These are phyloP conservation scores for Drosophila sordidula DNA, from an alignment of 2,888 invertebrate genomes.

Conservation along the genomic window DNA sequence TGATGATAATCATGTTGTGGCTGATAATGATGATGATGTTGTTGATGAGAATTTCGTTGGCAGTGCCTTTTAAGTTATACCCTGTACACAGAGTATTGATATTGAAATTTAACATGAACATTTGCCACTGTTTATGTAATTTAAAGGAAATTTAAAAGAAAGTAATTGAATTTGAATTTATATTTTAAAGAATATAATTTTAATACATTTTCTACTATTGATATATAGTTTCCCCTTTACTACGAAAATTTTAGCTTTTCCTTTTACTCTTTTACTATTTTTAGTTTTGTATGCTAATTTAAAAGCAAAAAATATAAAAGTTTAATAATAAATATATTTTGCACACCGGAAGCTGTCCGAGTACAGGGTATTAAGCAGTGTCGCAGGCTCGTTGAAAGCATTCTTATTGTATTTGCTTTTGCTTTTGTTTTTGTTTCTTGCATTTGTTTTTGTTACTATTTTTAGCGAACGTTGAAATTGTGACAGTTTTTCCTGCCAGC, in stretches of 20 bases:
- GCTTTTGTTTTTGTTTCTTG: constrained; percentile 28
- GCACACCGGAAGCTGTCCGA: no score
- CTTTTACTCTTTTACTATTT: no score
- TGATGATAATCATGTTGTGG: constrained; percentile 15
- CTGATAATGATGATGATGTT: constrained; percentile 28
- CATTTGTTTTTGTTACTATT: constrained; percentile 66
- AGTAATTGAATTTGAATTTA: no score
- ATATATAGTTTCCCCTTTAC: no score
- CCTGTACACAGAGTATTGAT: constrained; percentile 4
- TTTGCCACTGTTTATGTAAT: neutral
- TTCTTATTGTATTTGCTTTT: constrained; percentile 12
- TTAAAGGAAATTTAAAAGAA: no score
- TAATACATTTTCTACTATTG: no score
- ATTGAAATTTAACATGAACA: no score
- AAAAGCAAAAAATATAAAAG: no score
- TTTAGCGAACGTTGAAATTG: constrained; percentile 76
- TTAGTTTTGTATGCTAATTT: no score
- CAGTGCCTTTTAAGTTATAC: constrained; percentile 22
- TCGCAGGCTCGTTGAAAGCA: neutral
- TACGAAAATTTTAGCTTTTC: no score
- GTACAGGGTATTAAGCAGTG: constrained; percentile 12
- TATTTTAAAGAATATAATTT: no score
- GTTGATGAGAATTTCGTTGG: constrained; percentile 49
- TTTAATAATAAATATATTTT: neutral
- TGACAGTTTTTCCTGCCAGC: constrained; percentile 70